These are phyloP conservation scores for Ormyrus pomaceus DNA, from an alignment of 2,888 invertebrate species.

Conservation along the genomic window DNA sequence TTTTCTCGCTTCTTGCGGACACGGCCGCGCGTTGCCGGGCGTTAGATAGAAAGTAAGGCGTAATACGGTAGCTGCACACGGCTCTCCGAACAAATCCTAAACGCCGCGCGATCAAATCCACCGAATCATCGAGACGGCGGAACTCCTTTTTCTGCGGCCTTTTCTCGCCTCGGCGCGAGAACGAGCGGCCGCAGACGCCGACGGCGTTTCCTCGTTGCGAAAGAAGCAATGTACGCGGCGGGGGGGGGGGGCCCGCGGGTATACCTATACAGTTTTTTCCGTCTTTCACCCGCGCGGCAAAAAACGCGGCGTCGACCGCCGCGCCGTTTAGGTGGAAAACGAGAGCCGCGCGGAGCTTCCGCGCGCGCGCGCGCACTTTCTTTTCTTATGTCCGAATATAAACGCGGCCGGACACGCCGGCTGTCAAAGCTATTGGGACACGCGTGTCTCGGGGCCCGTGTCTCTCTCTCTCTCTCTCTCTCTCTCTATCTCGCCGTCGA, in stretches of 20 bases:
- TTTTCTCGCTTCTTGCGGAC: no score
- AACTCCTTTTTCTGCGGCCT: constrained; percentile 21
- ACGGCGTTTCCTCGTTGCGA: constrained; percentile 39
- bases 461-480: background rate
- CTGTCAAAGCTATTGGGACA: no score
- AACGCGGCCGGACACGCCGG: no score
- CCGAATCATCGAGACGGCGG: constrained; percentile 32
- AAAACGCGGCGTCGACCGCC: no score
- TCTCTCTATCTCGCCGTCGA: background rate
- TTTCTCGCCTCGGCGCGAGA: no score
- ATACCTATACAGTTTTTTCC: background rate
- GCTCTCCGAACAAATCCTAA: background rate
- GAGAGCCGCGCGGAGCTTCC: no score
- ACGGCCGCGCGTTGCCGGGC: background rate
- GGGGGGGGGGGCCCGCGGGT: no score
- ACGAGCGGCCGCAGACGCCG: background rate
- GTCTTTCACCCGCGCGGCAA: background rate
- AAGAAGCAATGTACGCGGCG: background rate
- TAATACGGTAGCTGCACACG: constrained; percentile 15
- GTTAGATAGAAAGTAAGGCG: constrained; percentile 20
- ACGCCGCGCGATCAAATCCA: constrained; percentile 13
- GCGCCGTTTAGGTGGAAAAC: no score
- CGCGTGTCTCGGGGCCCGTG: no score
- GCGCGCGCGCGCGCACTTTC: background rate
- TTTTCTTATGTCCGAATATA: background rate